Evolutionary conservation across 2,113 vertebrate genomes (phyloP), one percentile per base, ranked within the genome.

Genomic region (Larimichthys crocea): DNA sequence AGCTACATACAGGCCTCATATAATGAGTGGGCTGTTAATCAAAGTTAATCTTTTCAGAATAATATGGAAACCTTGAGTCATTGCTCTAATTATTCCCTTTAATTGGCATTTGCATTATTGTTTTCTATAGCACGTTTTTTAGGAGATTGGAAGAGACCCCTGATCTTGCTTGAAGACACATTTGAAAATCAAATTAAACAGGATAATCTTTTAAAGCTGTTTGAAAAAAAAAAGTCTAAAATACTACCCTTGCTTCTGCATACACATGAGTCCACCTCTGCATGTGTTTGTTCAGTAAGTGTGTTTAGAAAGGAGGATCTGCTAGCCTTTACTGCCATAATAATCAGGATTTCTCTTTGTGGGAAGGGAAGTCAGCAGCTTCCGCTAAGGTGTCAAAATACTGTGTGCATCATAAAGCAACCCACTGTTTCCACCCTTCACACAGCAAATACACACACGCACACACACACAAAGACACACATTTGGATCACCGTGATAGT

Each of bases 341-440:
- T 66, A 35, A 86, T 78, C 50, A 48, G 59, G 49, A 61, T 79
- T 79, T 77, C 44, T 86, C 24, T 85, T 55, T 65, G 68, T 55
- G 19, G 64, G 73, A 78, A 75, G 69, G 62, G 35, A 49, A 76
- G 72, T 80, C 75, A 67, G 72, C 78, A 20, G 63, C 80, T 88
- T 81, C 66, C 52, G 60, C 61, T 81, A 55, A 65, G 69, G 79
- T 83, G 88, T 83, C 79, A 65, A 74, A 79, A 83, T 74, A 71
- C 44, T 49, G 67, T 12, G 60, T 24, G 79, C 46, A 70, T 84
- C 59, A 72, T 68, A 76, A 76, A 90, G 68, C 70, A 79, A 26
- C 12, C 26, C 42, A 10, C 69, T 57, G 74, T 20, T 64, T 65
- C 50, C 40, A 70, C 73, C 44, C 75, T 56, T 49, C 31, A 55